Evolutionary conservation across 2,888 invertebrate genomes (phyloP), one percentile per base, ranked within the genome.

Genomic region (Stomorhina lunata): DNA sequence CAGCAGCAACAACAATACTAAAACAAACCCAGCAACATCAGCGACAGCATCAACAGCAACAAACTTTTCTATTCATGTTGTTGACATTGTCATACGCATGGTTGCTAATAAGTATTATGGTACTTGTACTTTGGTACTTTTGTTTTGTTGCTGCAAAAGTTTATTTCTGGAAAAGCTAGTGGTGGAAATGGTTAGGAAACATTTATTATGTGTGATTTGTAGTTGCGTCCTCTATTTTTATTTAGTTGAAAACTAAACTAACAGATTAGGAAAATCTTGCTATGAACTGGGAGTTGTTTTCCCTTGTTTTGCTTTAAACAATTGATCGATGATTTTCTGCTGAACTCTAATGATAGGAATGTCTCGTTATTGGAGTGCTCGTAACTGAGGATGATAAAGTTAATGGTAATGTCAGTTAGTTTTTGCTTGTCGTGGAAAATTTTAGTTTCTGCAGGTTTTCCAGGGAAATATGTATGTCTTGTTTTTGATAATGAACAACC

Each of bases 11-110:
- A 65, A 20, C 1, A 32, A 5, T 15, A 12, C 1, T 12, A 43
- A 27, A 29, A 57, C 25, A n/a, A 53, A 17, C 4, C 4, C 17
- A 43, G 2, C 15, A 43, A 6, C 4, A 17, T 43, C 17, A 17
- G 15, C 9, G 10, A 15, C 6, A 29, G 6, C 40, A 55, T 17
- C 37, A 40, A 22, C 32, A 57, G 4, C 20, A 69, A 22, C 29
- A 17, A 10, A 12, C 22, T 57, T 29, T 29, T 57, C 55, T 43
- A n/a, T n/a, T n/a, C n/a, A n/a, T n/a, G n/a, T 22, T 43, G 55
- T 69, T 57, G 55, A 32, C 32, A 40, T 22, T 10, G 29, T 69
- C 22, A 10, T 57, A 43, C 32, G 69, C n/a, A 57, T 55, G 29
- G 43, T 15, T 57, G 55, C 40, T 57, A 15, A 69, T 57, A n/a